These are phyloP conservation scores for Helicoverpa armigera DNA, from an alignment of 1,140 invertebrate species.

Conservation along the genomic window DNA sequence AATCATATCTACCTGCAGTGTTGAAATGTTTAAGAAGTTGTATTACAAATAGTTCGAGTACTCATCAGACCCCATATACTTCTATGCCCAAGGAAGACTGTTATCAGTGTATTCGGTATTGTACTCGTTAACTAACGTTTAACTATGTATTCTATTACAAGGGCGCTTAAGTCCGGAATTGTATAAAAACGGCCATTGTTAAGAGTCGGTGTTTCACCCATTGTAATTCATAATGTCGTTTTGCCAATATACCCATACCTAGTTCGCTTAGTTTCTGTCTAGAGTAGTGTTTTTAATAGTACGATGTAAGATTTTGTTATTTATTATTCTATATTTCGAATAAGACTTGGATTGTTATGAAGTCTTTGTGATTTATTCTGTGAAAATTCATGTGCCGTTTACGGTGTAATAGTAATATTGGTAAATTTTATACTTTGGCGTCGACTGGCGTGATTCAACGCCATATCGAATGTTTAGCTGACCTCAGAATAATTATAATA, in stretches of 20 bases:
- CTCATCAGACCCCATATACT: not conserved
- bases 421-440: conserved; percentile 49
- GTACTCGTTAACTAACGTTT: conserved; percentile 33
- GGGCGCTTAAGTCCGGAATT: conserved; percentile 43
- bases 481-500: conserved; percentile 31
- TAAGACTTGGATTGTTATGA: conserved; percentile 76
- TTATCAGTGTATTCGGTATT: conserved; percentile 32
- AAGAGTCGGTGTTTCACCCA: conserved; percentile 45
- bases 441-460: conserved; percentile 1
- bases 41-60: not conserved
- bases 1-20: no score
- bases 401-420: conserved; percentile 40
- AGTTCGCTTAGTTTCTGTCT: conserved; percentile 80
- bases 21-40: no score
- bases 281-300: conserved; percentile 73
- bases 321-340: conserved; percentile 77
- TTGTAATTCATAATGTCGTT: conserved; percentile 52
- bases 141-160: conserved; percentile 42
- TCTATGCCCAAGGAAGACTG: not conserved
- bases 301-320: conserved; percentile 81
- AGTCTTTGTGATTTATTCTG: conserved; percentile 69
- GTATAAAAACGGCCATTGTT: conserved; percentile 47
- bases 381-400: conserved; percentile 52
- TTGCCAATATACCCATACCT: conserved; percentile 71
- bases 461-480: conserved; percentile 29